These are phyloP conservation scores for Perizoma flavofasciatum DNA, from an alignment of 2,888 invertebrate species.

Conservation along the genomic window DNA sequence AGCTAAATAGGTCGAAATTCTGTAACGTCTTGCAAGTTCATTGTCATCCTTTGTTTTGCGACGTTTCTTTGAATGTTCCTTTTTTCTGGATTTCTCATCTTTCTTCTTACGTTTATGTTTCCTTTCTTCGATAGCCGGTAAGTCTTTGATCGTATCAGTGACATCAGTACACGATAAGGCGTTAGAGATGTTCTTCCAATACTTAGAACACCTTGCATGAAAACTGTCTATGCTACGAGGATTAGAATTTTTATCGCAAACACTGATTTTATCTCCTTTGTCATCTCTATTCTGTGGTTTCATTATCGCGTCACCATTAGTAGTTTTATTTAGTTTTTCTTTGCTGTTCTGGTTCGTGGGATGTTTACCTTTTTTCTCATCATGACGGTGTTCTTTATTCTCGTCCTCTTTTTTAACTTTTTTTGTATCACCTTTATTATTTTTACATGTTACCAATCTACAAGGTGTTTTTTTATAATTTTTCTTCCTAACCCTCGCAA, in stretches of 20 bases:
- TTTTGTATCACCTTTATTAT: constrained; percentile 1
- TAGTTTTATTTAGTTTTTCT: neutral
- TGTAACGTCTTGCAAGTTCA: constrained; percentile 13
- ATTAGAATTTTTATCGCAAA: constrained; percentile 6
- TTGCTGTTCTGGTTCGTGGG: constrained; percentile 4
- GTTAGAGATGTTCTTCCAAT: constrained; percentile 44
- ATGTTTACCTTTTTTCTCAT: constrained; percentile 5
- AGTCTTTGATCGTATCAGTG: constrained; percentile 25
- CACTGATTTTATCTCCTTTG: neutral
- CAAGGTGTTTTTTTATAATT: constrained; percentile 1
- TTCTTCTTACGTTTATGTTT: constrained; percentile 51
- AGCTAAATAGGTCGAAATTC: constrained; percentile 31
- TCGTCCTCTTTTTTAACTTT: constrained; percentile 2
- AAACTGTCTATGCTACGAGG: constrained; percentile 3
- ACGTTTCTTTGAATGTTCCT: constrained; percentile 3
- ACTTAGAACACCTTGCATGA: constrained; percentile 28
- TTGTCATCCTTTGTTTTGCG: constrained; percentile 3
- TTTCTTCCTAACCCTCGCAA: constrained; percentile 11
- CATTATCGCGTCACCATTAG: constrained; percentile 5
- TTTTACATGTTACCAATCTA: constrained; percentile 1
- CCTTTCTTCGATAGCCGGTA: constrained; percentile 33
- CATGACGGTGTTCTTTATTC: neutral
- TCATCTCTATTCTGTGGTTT: constrained; percentile 1
- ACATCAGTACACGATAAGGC: constrained; percentile 29
- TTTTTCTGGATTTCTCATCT: constrained; percentile 13